Conservation (phyloP, 2,888 invertebrate genomes). For the Melipona bicolor region DNA sequence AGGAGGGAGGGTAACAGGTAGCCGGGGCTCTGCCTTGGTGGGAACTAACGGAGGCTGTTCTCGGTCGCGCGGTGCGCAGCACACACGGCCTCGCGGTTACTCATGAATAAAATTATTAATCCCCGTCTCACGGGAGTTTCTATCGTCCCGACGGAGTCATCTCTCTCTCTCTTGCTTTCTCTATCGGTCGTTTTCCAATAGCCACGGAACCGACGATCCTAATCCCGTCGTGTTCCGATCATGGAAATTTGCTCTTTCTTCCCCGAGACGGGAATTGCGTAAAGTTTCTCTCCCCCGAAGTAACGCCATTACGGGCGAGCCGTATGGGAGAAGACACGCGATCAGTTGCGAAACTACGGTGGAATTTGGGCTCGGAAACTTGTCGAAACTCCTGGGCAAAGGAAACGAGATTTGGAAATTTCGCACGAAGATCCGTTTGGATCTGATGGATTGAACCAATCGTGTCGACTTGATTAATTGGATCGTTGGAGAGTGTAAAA, state of each 20-base stretch:
- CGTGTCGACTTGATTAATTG: too few species aligned
- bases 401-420: neutral
- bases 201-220: slow-evolving; percentile 31
- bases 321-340: neutral
- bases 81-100: slow-evolving; percentile 71
- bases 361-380: slow-evolving; percentile 65
- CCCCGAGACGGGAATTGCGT: neutral
- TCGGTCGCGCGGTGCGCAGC: slow-evolving; percentile 48
- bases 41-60: slow-evolving; percentile 78
- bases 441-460: neutral
- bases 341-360: neutral
- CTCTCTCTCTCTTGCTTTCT: neutral
- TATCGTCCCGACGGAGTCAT: slow-evolving; percentile 21
- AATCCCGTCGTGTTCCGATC: slow-evolving; percentile 16
- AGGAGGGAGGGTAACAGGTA: slow-evolving; percentile 82
- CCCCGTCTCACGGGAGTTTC: slow-evolving; percentile 62
- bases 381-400: slow-evolving; percentile 42
- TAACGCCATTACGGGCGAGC: too few species aligned
- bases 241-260: neutral
- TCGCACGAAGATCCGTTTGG: neutral
- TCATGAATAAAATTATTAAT: slow-evolving; percentile 84
- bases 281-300: too few species aligned
- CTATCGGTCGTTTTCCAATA: slow-evolving; percentile 54
- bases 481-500: too few species aligned
- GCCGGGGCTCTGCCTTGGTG: slow-evolving; percentile 76